Percentiles rank a stretch among this genome's conserved stretches.
Conservation (phyloP, 2,113 vertebrate species). For the Lophochroa leadbeateri region DNA sequence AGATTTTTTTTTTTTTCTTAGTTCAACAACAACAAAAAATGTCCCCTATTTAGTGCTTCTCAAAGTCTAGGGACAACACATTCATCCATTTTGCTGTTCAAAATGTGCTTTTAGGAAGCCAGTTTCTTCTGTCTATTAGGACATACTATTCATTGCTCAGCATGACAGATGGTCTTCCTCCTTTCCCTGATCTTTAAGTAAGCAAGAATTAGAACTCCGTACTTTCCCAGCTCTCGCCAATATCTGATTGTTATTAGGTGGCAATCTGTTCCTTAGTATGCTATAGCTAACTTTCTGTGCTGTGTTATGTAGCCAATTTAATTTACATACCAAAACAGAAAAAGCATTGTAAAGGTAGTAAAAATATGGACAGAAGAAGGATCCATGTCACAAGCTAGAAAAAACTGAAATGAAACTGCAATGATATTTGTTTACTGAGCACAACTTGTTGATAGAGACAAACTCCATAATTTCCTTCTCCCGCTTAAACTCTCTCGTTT, state of each 20-base stretch:
- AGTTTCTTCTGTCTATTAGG: background rate
- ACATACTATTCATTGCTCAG: background rate
- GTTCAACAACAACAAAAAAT: background rate
- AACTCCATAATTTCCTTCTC: background rate
- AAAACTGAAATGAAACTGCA: background rate
- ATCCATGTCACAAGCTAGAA: background rate
- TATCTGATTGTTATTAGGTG: background rate
- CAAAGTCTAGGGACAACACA: background rate
- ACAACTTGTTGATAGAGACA: background rate
- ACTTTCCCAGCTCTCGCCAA: background rate
- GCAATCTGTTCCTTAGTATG: background rate
- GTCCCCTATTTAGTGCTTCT: background rate
- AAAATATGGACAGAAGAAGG: background rate
- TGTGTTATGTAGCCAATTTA: background rate
- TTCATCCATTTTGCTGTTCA: background rate
- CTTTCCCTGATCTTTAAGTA: background rate
- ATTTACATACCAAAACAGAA: background rate
- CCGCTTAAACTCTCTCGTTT: background rate
- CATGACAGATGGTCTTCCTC: background rate
- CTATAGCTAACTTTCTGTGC: background rate
- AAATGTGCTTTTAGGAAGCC: background rate
- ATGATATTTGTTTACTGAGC: background rate
- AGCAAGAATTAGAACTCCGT: background rate
- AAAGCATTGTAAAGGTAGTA: background rate
- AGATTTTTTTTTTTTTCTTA: background rate